Base-by-base conservation (phyloP, 2,113 vertebrate genomes). In the Urocolius indicus region DNA sequence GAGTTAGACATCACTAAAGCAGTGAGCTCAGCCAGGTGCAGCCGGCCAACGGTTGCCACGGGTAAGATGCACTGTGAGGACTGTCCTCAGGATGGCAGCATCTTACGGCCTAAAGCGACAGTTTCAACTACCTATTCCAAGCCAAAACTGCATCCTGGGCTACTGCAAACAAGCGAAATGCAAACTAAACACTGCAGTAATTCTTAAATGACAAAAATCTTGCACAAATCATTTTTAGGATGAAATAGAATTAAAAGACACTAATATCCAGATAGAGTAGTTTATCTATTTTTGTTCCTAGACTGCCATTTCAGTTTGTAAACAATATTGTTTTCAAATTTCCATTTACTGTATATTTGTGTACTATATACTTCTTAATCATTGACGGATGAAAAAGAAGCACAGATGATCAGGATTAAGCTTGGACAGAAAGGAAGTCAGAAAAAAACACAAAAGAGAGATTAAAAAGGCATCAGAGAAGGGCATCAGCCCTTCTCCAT, bases 21-120 rank as follows among this genome's bases (percentile, higher is more conserved):
- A 17, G 49, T 7, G n/a, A 7, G 8, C 3, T 21, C 26, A 63
- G 73, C 26, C 68, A 1, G 0, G 1, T 65, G 2, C 10, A 49
- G 18, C 13, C 62, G 20, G 27, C 4, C 24, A 0, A 5, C 5
- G 19, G 30, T 18, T 7, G 19, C 24, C 6, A 4, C 1, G 0
- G 71, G 29, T 34, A 68, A 79, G 26, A 2, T 29, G 90, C 22
- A 3, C 65, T 96, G 87, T 85, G 9, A 34, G 15, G 29, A 48
- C 19, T 48, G 66, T 55, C 95, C 98, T 97, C 97, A 96, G 94
- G 98, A 93, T 98, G 98, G 98, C 98, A 98, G 93, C 86, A 89
- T 61, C 45, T 0, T 95, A 95, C 3, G 78, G 88, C 34, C 30
- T 43, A 94, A 92, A 73, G 74, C 7, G 0, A 24, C 20, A 74